phyloP scores from a whole-genome alignment of 1,140 invertebrate genomes.

The Hydropsyche tenuis region DNA sequence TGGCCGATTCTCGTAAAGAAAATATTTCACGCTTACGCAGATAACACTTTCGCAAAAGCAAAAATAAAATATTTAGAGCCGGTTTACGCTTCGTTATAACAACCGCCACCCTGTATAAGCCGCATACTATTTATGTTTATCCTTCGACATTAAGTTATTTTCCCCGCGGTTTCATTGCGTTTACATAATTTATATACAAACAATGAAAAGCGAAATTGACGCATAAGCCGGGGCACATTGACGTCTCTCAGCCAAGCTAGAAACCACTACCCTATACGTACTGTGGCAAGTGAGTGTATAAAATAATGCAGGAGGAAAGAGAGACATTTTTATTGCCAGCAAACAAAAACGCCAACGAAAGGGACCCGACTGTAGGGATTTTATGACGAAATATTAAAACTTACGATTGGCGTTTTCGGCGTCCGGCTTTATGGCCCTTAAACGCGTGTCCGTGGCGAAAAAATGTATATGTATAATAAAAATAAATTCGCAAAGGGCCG shows the following conservation, averaged over 20 bases:
- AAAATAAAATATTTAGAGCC: too few relatives aligned
- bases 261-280: too few relatives aligned
- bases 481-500: conserved; percentile 34
- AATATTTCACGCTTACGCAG: too few relatives aligned
- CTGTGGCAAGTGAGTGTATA: too few relatives aligned
- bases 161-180: background rate
- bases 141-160: too few relatives aligned
- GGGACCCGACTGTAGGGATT: conserved; percentile 23
- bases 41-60: too few relatives aligned
- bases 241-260: too few relatives aligned
- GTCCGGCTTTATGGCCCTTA: conserved; percentile 34
- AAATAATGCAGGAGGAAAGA: background rate
- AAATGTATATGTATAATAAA: background rate
- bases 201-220: background rate
- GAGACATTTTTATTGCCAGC: conserved; percentile 34
- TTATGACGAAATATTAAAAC: conserved; percentile 44
- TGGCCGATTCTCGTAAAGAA: too few relatives aligned
- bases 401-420: conserved; percentile 28
- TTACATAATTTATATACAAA: conserved; percentile 7
- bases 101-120: too few relatives aligned
- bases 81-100: too few relatives aligned
- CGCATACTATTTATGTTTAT: too few relatives aligned
- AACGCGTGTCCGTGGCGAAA: conserved; percentile 28
- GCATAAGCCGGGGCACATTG: too few relatives aligned
- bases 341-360: conserved; percentile 39